Percentiles rank a stretch among this genome's conserved stretches.
phyloP scores from a whole-genome alignment of 2,113 vertebrate species.

The Pongo pygmaeus region DNA sequence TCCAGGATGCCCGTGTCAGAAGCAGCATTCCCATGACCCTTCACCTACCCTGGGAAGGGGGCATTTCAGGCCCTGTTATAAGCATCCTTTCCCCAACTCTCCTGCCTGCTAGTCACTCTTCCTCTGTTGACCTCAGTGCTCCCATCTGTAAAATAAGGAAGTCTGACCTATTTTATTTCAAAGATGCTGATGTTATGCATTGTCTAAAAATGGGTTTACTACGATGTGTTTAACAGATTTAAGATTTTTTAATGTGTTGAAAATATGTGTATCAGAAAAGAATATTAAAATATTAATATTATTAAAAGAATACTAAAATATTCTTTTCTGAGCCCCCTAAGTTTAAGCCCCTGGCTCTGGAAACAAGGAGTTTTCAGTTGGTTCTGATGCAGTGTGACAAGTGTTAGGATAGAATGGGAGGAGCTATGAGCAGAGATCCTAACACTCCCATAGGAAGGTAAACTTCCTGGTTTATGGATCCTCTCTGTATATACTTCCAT shows the following conservation, averaged over 20 bases:
- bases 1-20: not conserved
- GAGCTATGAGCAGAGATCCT: not conserved
- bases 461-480: not conserved
- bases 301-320: not conserved
- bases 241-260: no score
- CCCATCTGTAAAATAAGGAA: not conserved
- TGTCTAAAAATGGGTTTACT: not conserved
- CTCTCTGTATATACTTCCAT: not conserved
- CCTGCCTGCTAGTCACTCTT: not conserved
- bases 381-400: not conserved
- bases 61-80: not conserved
- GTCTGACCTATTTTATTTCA: not conserved
- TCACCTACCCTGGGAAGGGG: not conserved
- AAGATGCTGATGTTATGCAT: not conserved
- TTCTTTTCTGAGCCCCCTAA: not conserved
- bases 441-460: not conserved
- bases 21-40: not conserved
- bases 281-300: no score
- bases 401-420: not conserved
- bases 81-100: not conserved
- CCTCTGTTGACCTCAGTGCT: not conserved
- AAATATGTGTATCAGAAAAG: no score
- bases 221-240: no score
- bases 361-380: not conserved
- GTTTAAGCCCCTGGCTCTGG: not conserved